Evolutionary conservation across 2,797 vertebrate genomes (phyloP).

Genomic region (Varecia variegata): DNA sequence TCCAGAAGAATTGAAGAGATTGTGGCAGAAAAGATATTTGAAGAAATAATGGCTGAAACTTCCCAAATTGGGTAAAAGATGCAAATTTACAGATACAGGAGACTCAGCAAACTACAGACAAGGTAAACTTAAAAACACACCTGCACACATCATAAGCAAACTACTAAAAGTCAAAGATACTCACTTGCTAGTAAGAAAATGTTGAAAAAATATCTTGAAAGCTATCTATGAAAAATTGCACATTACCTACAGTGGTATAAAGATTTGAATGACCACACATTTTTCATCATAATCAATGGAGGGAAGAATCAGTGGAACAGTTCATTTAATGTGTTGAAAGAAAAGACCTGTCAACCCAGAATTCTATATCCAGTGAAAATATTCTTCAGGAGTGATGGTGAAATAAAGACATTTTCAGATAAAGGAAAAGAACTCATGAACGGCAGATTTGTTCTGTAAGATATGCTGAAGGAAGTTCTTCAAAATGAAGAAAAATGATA

Average conservation of each 20-base stretch:
- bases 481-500: not conserved
- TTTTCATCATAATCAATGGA: not conserved
- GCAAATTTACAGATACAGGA: not conserved
- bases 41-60: not conserved
- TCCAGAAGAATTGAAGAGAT: not conserved
- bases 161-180: not conserved
- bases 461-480: not conserved
- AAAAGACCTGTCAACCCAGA: not conserved
- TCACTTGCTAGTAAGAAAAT: not conserved
- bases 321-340: not conserved
- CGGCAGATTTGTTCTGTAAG: not conserved
- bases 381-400: not conserved
- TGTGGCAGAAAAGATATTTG: not conserved
- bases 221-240: not conserved
- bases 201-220: not conserved
- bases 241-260: not conserved
- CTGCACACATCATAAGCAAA: not conserved
- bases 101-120: not conserved
- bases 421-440: not conserved
- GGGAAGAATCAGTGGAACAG: not conserved
- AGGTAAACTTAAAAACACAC: not conserved
- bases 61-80: not conserved
- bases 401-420: conserved; percentile 20
- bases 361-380: not conserved
- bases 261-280: not conserved